Percentiles rank a stretch among this genome's conserved stretches.
phyloP scores from a whole-genome alignment of 2,113 vertebrate species.

The Elanoides forficatus region DNA sequence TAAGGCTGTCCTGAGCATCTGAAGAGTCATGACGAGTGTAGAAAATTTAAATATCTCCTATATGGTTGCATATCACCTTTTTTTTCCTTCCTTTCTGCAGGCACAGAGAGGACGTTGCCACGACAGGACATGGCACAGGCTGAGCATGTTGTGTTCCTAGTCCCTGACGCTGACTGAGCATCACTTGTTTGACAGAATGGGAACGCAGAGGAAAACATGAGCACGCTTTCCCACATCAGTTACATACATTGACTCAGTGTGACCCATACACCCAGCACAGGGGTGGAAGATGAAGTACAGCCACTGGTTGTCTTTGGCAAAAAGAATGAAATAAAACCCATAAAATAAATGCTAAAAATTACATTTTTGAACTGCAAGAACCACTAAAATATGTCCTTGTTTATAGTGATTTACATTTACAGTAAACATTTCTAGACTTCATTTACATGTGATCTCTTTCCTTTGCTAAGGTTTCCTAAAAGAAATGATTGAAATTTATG shows the following conservation, averaged over 20 bases:
- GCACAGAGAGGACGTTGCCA: neutral
- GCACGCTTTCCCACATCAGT: neutral
- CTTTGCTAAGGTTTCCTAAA: neutral
- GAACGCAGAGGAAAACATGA: neutral
- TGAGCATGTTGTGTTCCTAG: neutral
- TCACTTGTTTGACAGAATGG: neutral
- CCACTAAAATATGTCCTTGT: neutral
- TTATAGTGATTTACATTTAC: neutral
- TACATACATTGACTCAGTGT: neutral
- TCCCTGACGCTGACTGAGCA: neutral
- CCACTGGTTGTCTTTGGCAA: neutral
- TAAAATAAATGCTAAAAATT: neutral
- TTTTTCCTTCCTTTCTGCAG: neutral
- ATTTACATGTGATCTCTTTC: neutral
- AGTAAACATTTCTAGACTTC: neutral
- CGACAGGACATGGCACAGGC: neutral
- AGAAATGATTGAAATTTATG: neutral
- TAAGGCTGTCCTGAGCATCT: neutral
- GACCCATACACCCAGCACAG: neutral
- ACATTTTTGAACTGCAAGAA: neutral
- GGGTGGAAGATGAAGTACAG: neutral
- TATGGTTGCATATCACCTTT: too few species aligned
- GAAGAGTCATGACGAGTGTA: fast-evolving
- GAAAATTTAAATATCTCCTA: neutral
- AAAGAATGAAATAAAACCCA: neutral